phyloP scores from a whole-genome alignment of 2,797 vertebrate species.

The Neoniphon sammara region DNA sequence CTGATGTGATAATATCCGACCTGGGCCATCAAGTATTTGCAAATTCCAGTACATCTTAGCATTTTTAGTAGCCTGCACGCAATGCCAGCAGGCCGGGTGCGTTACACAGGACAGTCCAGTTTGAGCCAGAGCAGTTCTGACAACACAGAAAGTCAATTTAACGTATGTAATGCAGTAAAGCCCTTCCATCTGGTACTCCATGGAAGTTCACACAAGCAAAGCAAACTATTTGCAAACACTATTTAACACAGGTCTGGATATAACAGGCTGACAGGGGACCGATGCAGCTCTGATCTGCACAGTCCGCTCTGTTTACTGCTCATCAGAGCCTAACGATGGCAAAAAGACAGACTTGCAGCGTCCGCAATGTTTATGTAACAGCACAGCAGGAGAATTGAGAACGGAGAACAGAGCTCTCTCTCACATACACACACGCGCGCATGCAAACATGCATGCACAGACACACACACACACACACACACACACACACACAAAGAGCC shows the following conservation, averaged over 20 bases:
- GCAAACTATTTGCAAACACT: background rate
- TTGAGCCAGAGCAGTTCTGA: background rate
- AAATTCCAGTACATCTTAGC: background rate
- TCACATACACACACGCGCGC: background rate
- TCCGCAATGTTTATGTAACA: constrained; percentile 53
- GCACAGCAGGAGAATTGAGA: constrained; percentile 1
- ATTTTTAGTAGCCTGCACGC: background rate
- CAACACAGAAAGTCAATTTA: background rate
- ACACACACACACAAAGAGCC: constrained; percentile 29
- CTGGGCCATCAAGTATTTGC: background rate
- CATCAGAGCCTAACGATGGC: background rate
- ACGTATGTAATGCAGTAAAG: background rate
- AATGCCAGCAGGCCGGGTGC: background rate
- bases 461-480: constrained; percentile 20
- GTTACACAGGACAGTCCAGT: background rate
- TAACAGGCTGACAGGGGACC: constrained; percentile 7
- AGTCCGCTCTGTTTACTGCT: constrained; percentile 5
- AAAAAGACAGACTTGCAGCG: constrained; percentile 10
- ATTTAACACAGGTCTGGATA: background rate
- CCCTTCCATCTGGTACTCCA: no score
- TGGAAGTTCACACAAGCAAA: background rate
- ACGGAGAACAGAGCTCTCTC: no score
- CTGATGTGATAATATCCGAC: background rate
- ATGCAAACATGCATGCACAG: constrained; percentile 6
- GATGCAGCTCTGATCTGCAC: background rate